Evolutionary conservation across 2,888 invertebrate genomes (phyloP), one percentile per base, ranked within the genome.

Genomic region (Eupithecia subumbrata): DNA sequence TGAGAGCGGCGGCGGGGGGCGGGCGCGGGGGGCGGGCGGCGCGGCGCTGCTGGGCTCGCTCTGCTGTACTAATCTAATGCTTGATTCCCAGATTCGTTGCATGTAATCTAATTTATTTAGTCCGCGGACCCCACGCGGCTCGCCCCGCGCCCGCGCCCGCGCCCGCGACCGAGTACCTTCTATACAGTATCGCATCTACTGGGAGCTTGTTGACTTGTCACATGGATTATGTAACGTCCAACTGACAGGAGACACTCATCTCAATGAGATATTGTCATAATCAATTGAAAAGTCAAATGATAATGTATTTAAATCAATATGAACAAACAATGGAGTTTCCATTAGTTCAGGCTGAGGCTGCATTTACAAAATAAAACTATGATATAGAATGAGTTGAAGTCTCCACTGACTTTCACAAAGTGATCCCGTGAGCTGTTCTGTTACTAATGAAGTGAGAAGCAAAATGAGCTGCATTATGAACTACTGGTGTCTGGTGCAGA

Each of bases 31-130:
- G 18, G 9, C 11, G 67, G 22, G 37, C n/a, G 40, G n/a, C 11
- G 12, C n/a, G 16, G n/a, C n/a, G n/a, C n/a, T n/a, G n/a, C n/a
- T n/a, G n/a, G n/a, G n/a, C n/a, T n/a, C n/a, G n/a, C n/a, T n/a
- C n/a, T n/a, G n/a, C 72, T 60, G 25, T n/a, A 25, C 76, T 72
- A 79, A 81, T 81, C 77, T 75, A 73, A 77, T 77, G 75, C 73
- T 73, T 73, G 60, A 76, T 79, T 80, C 76, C 70, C 76, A 75
- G 77, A 63, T 66, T 45, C 48, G 67, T 18, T 71, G 77, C 81
- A 76, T 80, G 79, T 81, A 78, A 81, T 80, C 75, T 78, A 73
- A 48, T 48, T 48, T 48, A 48, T 48, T 78, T 56, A 69, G 78
- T 75, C 75, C 72, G 79, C 45, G 74, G 80, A 77, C 75, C 74